Evolutionary conservation across 1,140 invertebrate species (phyloP).

Genomic region (Tribolium castaneum): DNA sequence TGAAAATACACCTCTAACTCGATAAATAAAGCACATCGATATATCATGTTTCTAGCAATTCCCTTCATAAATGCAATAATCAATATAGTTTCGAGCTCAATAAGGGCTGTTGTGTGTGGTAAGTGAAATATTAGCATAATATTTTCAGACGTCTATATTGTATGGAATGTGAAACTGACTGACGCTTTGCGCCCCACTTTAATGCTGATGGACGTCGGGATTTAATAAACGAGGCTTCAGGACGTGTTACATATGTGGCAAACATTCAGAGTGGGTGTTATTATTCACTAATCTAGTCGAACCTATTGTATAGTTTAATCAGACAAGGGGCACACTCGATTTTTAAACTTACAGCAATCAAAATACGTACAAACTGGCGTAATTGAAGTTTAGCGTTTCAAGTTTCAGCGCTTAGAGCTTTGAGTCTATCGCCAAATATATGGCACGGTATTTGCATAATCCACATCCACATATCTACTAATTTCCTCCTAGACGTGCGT

Average conservation of each 20-base stretch:
- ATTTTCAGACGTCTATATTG: constrained; percentile 9
- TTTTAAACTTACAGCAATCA: neutral
- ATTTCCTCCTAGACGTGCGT: constrained; percentile 17
- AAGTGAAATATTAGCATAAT: constrained; percentile 21
- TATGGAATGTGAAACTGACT: neutral
- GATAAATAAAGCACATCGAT: no score
- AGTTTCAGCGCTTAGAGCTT: constrained; percentile 1
- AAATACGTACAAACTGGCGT: neutral
- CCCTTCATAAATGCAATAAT: neutral
- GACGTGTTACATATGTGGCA: neutral
- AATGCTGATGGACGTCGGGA: constrained; percentile 8
- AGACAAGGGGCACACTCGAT: neutral
- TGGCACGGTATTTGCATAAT: constrained; percentile 5
- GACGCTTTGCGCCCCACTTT: neutral
- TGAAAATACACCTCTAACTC: no score
- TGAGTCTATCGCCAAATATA: constrained; percentile 9
- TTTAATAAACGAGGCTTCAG: neutral
- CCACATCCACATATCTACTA: neutral
- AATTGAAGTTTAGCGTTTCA: neutral
- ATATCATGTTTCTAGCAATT: neutral
- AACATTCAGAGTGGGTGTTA: neutral
- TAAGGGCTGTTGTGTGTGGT: neutral
- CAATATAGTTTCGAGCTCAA: constrained; percentile 8
- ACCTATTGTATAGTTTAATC: neutral
- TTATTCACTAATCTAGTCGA: neutral